Base-by-base conservation (phyloP, 2,113 vertebrate genomes). In the Sapayoa aenigma region DNA sequence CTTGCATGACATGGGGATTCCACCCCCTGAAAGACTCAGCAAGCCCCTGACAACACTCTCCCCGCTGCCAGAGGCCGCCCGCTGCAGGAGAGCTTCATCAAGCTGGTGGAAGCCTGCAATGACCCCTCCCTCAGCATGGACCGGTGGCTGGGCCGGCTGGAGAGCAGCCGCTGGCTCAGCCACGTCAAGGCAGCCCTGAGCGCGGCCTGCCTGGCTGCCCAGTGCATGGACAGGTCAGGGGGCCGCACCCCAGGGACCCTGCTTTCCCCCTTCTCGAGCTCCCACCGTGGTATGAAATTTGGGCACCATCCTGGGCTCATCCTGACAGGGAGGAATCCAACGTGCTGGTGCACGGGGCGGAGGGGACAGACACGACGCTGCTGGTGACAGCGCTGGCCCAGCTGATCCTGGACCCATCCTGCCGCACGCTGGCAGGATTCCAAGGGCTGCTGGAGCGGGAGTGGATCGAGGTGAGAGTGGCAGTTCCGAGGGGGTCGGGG, bases 301-400 rank as follows among this genome's bases (percentile, higher is more conserved):
- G 1, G 30, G 62, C 4, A 9, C 62, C 41, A 24, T 14, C 41
- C 30, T 4, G 28, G 28, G 41, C 31, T 33, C 41, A 15, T 30
- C 28, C 23, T 65, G 1, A 1, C 97, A 99, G 99, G 96, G 98
- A 99, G 58, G 97, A 97, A 30, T 97, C 96, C 94, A 98, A 96
- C 1, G 97, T 98, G 67, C 97, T 99, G 95, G 98, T 99, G 65
- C 98, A 99, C 3, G 98, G 98, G 17, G 97, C 97, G 1, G 98
- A 99, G 53, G 98, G 99, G 13, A 98, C 92, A 0, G 98, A 99
- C 82, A 97, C 92, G 23, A 98, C 98, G 2, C 94, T 99, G 95
- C 97, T 99, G 79, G 97, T 99, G 92, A 99, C 98, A 2, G 98
- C 98, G 30, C 92, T 99, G 92, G 98, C 98, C 9, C 98, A 99